These are phyloP conservation scores for Rhyacophila evoluta DNA, from an alignment of 2,888 invertebrate genomes.

Conservation along the genomic window DNA sequence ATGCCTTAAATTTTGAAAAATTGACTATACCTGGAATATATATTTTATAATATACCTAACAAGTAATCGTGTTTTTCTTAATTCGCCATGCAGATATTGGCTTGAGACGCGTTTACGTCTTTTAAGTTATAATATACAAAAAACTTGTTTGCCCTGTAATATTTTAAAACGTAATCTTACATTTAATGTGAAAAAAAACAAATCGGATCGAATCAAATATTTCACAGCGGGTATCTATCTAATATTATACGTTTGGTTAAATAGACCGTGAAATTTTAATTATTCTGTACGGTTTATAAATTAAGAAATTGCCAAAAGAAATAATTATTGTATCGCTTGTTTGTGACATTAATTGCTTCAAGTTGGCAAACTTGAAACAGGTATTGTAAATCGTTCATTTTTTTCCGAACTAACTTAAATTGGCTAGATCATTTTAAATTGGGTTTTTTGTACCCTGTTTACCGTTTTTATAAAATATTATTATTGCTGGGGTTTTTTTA, in stretches of 20 bases:
- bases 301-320: conserved; percentile 6
- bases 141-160: conserved; percentile 8
- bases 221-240: background rate
- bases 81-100: background rate
- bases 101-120: background rate
- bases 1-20: too few relatives aligned
- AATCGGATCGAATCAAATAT: background rate
- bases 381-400: background rate
- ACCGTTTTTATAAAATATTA: background rate
- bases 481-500: too few relatives aligned
- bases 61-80: too few relatives aligned
- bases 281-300: conserved; percentile 14
- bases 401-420: background rate
- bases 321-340: conserved; percentile 15
- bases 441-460: background rate
- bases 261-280: conserved; percentile 24
- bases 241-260: background rate
- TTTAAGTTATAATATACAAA: background rate
- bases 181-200: background rate
- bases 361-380: conserved; percentile 19
- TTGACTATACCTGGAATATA: too few relatives aligned
- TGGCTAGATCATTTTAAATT: background rate
- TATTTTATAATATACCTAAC: too few relatives aligned
- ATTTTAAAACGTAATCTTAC: background rate
- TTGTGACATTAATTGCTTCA: conserved; percentile 8